Percentiles rank a stretch among this genome's conserved stretches.
These are phyloP conservation scores for Pseudochaenichthys georgianus DNA, from an alignment of 2,797 vertebrate genomes.

Conservation along the genomic window DNA sequence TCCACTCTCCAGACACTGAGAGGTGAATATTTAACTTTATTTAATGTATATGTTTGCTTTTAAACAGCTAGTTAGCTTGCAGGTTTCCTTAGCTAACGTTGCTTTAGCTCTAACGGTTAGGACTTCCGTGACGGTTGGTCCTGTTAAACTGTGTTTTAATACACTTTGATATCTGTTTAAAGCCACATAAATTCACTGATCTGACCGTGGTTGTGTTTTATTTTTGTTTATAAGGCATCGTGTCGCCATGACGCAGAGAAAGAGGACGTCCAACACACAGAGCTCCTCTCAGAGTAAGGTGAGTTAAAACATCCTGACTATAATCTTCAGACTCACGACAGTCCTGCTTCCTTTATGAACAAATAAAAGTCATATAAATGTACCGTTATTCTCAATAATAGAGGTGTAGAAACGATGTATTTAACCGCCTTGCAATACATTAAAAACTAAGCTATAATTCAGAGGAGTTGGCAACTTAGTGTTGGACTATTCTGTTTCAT, in stretches of 20 bases:
- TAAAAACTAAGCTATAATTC: too few species aligned
- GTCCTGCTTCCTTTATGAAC: not conserved
- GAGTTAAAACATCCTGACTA: not conserved
- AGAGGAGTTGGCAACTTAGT: too few species aligned
- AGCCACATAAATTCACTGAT: rapidly evolving
- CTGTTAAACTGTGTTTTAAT: not conserved
- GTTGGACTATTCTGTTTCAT: too few species aligned
- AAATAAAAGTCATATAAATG: not conserved
- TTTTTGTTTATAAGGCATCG: not conserved
- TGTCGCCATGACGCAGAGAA: constrained; percentile 65
- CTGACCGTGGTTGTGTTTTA: rapidly evolving
- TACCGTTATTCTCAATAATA: too few species aligned
- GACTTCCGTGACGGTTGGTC: not conserved
- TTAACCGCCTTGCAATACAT: not conserved
- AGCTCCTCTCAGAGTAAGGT: constrained; percentile 41
- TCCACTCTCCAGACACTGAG: not conserved
- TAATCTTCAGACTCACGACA: not conserved
- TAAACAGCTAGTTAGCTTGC: not conserved
- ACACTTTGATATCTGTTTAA: not conserved
- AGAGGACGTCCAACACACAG: constrained; percentile 26
- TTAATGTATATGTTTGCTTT: not conserved
- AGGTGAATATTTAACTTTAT: rapidly evolving
- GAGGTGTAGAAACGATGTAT: not conserved
- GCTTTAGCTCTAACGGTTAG: not conserved
- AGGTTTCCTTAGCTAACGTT: not conserved